Evolutionary conservation across 2,797 vertebrate species (phyloP).

Genomic region (Amblyraja radiata): DNA sequence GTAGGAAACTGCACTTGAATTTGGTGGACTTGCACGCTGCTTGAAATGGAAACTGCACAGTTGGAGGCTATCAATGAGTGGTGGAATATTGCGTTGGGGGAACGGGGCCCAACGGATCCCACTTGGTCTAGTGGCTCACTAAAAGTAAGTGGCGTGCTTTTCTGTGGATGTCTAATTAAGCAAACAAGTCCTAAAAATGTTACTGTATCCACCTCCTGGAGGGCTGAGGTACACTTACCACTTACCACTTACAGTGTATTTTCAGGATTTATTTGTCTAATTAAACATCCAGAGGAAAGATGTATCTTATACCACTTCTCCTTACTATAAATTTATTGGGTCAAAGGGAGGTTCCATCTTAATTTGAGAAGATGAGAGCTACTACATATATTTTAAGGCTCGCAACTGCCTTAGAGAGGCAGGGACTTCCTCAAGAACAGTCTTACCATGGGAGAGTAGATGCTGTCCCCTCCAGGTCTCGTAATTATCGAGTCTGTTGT

Average conservation of each 20-base stretch:
- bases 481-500: background rate
- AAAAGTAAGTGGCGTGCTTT: background rate
- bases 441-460: background rate
- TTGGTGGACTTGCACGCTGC: too few relatives aligned
- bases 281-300: too few relatives aligned
- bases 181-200: background rate
- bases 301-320: background rate
- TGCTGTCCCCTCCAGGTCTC: background rate
- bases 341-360: background rate
- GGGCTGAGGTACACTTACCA: too few relatives aligned
- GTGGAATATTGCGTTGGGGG: too few relatives aligned
- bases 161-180: background rate
- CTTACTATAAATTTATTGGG: background rate
- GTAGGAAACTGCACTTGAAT: too few relatives aligned
- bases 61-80: too few relatives aligned
- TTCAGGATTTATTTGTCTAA: too few relatives aligned
- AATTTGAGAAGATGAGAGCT: background rate
- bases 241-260: too few relatives aligned
- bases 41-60: too few relatives aligned
- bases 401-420: too few relatives aligned
- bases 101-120: too few relatives aligned
- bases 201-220: too few relatives aligned
- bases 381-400: background rate
- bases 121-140: background rate
- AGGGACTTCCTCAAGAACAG: background rate